Evolutionary conservation across 2,113 vertebrate species (phyloP).

Genomic region (Nycticryphes semicollaris): DNA sequence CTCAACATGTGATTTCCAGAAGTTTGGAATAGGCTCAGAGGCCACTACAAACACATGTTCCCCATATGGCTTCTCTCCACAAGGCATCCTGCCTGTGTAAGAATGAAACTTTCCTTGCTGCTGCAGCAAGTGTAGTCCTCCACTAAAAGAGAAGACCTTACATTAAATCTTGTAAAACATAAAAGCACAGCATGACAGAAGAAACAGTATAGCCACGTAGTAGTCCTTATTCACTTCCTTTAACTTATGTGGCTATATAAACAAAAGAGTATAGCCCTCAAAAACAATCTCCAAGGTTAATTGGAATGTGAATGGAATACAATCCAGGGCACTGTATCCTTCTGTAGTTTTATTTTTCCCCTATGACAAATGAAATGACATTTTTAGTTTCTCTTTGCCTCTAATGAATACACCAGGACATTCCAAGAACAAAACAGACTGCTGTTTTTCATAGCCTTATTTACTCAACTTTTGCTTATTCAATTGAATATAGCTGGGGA

Average conservation of each 20-base stretch:
- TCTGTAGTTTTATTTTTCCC: neutral
- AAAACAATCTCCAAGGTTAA: neutral
- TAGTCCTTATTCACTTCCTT: neutral
- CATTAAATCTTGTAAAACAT: neutral
- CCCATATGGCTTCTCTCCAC: neutral
- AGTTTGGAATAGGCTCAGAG: neutral
- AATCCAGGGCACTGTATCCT: neutral
- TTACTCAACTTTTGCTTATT: slow-evolving; percentile 13
- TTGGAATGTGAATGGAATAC: neutral
- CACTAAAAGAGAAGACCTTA: neutral
- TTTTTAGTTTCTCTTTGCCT: neutral
- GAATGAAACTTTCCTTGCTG: neutral
- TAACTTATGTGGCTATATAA: neutral
- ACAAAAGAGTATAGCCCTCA: neutral
- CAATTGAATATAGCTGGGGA: neutral
- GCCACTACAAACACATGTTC: neutral
- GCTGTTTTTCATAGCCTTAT: neutral
- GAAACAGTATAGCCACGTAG: neutral
- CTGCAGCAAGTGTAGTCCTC: neutral
- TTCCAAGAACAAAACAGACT: neutral
- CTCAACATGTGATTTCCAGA: neutral
- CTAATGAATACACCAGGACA: slow-evolving; percentile 6
- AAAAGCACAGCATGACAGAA: neutral
- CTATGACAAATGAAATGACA: neutral
- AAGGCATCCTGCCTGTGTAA: neutral